phyloP scores from a whole-genome alignment of 2,797 vertebrate genomes.

The Meriones psammophilus region DNA sequence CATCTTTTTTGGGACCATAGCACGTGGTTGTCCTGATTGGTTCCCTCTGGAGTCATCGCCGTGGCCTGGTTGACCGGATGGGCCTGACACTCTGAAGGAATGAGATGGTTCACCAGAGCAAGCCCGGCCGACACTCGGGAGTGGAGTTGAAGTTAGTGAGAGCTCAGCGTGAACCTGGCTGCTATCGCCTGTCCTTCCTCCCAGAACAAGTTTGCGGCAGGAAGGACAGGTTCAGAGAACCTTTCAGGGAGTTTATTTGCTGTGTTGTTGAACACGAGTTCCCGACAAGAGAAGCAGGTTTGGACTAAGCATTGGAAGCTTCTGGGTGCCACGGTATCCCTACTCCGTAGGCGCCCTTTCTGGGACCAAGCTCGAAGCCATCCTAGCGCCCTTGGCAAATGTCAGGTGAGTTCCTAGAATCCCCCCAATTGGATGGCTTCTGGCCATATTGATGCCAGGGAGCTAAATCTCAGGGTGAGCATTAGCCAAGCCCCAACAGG shows the following conservation, averaged over 20 bases:
- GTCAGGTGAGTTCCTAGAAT: not conserved
- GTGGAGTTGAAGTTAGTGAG: too few relatives aligned
- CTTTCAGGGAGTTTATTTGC: not conserved
- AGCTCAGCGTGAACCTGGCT: not conserved
- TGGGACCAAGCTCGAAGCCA: not conserved
- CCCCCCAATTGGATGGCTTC: slow-evolving; percentile 39
- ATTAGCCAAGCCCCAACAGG: not conserved
- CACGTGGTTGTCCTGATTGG: too few relatives aligned
- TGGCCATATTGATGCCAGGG: slow-evolving; percentile 64
- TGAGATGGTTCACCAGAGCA: not conserved
- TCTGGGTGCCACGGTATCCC: accelerated
- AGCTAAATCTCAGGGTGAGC: slow-evolving; percentile 37
- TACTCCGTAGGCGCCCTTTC: not conserved
- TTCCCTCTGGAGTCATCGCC: accelerated
- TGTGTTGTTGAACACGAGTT: not conserved
- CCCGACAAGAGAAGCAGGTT: not conserved
- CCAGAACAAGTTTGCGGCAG: not conserved
- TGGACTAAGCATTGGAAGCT: not conserved
- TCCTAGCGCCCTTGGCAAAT: not conserved
- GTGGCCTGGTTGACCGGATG: not conserved
- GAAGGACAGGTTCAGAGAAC: not conserved
- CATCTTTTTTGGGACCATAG: not conserved
- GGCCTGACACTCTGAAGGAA: not conserved
- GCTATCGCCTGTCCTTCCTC: too few relatives aligned
- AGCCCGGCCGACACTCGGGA: not conserved